Evolutionary conservation across 37 sponge, comb jelly and placozoan species (phyloP).

Genomic region (Beroe ovata): DNA sequence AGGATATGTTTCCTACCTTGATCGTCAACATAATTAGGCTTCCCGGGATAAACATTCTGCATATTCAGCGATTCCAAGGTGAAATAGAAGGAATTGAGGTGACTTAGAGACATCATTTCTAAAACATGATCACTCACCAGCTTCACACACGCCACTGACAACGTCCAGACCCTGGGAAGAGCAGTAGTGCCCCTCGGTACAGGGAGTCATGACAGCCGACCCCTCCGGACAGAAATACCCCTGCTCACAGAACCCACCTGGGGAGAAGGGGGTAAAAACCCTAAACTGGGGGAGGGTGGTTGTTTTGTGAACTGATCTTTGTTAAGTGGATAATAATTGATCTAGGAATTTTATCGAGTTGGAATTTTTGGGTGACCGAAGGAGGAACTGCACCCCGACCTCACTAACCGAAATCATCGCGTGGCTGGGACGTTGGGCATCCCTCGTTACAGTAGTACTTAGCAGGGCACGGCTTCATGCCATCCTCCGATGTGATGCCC

Average conservation of each 20-base stretch:
- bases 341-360: too few species aligned
- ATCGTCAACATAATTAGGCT: too few species aligned
- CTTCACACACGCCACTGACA: slow-evolving; percentile 34
- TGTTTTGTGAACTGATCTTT: neutral
- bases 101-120: too few species aligned
- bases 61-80: too few species aligned
- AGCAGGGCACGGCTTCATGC: slow-evolving; percentile 10
- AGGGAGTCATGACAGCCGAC: neutral
- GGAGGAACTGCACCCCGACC: too few species aligned
- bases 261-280: neutral
- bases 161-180: slow-evolving; percentile 12
- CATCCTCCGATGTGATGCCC: neutral
- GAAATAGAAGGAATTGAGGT: too few species aligned
- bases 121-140: too few species aligned
- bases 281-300: neutral
- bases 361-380: too few species aligned
- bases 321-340: too few species aligned
- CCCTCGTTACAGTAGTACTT: slow-evolving; percentile 69
- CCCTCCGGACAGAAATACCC: slow-evolving; percentile 72
- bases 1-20: too few species aligned
- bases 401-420: slow-evolving; percentile 1
- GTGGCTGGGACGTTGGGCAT: neutral
- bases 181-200: slow-evolving; percentile 52
- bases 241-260: slow-evolving; percentile 55
- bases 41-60: too few species aligned